A percentile compares a stretch with the other conserved stretches of the same genome.
Evolutionary conservation across 2,888 invertebrate species (phyloP).

Genomic region (Stenodera caucasica): DNA sequence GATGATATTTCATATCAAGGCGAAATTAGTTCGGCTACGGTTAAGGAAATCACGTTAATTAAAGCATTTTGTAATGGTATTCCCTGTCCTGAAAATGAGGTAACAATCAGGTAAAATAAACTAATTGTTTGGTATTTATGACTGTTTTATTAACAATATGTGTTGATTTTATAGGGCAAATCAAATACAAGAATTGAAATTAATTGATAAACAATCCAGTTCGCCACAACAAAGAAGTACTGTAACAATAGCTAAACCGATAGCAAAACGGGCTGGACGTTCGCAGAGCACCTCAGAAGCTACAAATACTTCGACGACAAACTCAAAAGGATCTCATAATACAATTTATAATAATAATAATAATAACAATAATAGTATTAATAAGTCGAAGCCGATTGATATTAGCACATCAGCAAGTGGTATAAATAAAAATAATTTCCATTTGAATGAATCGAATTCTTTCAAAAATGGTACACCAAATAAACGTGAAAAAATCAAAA

Average conservation of each 20-base stretch:
- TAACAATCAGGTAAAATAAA: constrained; percentile 63
- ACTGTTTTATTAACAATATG: constrained; percentile 8
- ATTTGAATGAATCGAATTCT: constrained; percentile 48
- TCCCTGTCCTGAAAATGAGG: constrained; percentile 58
- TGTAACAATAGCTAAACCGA: constrained; percentile 60
- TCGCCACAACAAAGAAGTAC: constrained; percentile 53
- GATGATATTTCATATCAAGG: constrained; percentile 80
- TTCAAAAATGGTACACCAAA: constrained; percentile 56
- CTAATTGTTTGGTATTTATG: constrained; percentile 6
- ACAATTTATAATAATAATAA: constrained; percentile 46
- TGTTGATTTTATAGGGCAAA: constrained; percentile 60
- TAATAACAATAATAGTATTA: constrained; percentile 46
- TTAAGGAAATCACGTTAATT: constrained; percentile 70
- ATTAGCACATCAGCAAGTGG: constrained; percentile 38
- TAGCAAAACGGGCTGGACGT: constrained; percentile 58
- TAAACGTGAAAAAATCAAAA: constrained; percentile 59
- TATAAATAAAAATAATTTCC: constrained; percentile 20
- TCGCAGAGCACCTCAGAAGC: constrained; percentile 53
- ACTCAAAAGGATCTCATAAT: constrained; percentile 38
- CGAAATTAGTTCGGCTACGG: constrained; percentile 73
- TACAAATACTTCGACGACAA: constrained; percentile 52
- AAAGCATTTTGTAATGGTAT: constrained; percentile 84
- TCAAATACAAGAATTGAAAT: constrained; percentile 74
- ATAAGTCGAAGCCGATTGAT: constrained; percentile 53
- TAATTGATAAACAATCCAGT: constrained; percentile 67